These are phyloP conservation scores for Hippocampus kuda DNA, from an alignment of 2,797 vertebrate genomes.

Conservation along the genomic window DNA sequence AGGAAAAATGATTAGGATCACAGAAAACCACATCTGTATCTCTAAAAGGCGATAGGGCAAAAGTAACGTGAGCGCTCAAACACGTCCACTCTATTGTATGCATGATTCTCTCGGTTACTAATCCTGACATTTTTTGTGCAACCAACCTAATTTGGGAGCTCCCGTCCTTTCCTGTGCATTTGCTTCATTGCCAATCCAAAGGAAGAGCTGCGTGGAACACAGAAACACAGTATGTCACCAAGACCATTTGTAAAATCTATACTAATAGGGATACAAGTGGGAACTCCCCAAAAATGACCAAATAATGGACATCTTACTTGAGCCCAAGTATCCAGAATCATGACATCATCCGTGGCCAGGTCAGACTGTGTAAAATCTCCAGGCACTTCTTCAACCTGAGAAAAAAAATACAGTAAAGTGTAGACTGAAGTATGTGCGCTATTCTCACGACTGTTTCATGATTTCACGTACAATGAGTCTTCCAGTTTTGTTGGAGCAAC, in stretches of 20 bases:
- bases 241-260: background rate
- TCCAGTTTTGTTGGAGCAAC: constrained; percentile 75
- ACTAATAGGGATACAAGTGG: background rate
- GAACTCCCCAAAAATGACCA: background rate
- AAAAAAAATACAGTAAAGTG: too few species aligned
- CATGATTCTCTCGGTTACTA: background rate
- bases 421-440: background rate
- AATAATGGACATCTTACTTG: constrained; percentile 54
- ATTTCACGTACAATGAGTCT: constrained; percentile 59
- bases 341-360: constrained; percentile 74
- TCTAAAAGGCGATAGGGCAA: too few species aligned
- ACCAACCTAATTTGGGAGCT: constrained; percentile 68
- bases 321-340: constrained; percentile 71
- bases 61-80: background rate
- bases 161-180: constrained; percentile 60
- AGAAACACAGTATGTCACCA: constrained; percentile 9
- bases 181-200: constrained; percentile 71
- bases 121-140: background rate
- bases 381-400: constrained; percentile 72
- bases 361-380: constrained; percentile 73
- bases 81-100: background rate
- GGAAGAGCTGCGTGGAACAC: constrained; percentile 55
- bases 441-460: background rate
- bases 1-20: too few species aligned
- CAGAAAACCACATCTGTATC: too few species aligned